Conservation (phyloP, 2,113 vertebrate genomes). For the Mandrillus leucophaeus region DNA sequence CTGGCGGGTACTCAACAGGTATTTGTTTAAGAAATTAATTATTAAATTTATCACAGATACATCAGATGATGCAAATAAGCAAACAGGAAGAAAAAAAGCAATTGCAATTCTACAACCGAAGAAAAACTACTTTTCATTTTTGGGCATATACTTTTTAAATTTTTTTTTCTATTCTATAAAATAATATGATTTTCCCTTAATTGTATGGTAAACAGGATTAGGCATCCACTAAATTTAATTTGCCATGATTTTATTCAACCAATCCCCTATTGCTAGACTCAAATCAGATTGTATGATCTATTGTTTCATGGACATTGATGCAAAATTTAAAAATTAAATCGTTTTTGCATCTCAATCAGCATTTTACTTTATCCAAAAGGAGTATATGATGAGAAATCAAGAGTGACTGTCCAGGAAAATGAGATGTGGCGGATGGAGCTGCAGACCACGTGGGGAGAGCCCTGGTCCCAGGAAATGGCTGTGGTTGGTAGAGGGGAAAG, state of each 20-base stretch:
- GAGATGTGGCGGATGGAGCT: background rate
- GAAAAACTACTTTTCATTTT: background rate
- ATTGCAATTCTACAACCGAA: background rate
- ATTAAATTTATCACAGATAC: background rate
- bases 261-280: background rate
- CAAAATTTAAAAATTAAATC: background rate
- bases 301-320: background rate
- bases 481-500: background rate
- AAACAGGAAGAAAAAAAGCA: background rate
- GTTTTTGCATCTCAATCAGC: background rate
- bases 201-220: background rate
- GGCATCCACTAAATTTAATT: background rate
- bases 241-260: background rate
- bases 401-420: background rate
- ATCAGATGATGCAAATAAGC: background rate
- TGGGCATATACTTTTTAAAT: background rate
- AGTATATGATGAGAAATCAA: background rate
- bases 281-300: background rate
- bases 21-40: background rate
- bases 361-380: background rate
- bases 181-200: background rate
- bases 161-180: conserved; percentile 14
- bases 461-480: conserved; percentile 33
- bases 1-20: background rate
- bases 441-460: background rate